Percentiles rank a stretch among this genome's conserved stretches.
phyloP scores from a whole-genome alignment of 2,888 invertebrate genomes.

The Lamellibrachia columna region DNA sequence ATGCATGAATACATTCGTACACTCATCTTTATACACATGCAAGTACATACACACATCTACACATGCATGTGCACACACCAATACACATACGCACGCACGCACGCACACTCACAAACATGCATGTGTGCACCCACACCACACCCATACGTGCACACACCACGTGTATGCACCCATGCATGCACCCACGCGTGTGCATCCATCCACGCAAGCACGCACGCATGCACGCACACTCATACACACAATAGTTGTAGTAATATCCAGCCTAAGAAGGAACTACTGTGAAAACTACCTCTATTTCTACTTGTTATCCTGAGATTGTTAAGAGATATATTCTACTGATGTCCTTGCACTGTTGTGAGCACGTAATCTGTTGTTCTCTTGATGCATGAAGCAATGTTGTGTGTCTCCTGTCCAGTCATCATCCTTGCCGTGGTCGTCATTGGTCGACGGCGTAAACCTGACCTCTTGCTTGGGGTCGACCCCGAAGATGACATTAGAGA shows the following conservation, averaged over 20 bases:
- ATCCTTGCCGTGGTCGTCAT: constrained; percentile 34
- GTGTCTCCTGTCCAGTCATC: constrained; percentile 31
- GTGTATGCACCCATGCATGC: too few relatives aligned
- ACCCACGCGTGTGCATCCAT: neutral
- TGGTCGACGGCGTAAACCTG: constrained; percentile 77
- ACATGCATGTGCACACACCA: too few relatives aligned
- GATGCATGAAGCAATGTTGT: neutral
- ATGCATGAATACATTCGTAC: neutral
- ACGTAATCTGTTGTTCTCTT: neutral
- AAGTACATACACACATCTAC: too few relatives aligned
- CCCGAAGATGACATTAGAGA: constrained; percentile 98
- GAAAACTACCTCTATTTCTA: too few relatives aligned
- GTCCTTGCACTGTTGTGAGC: too few relatives aligned
- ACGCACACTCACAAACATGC: neutral
- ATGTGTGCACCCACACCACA: neutral
- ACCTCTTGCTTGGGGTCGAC: constrained; percentile 92
- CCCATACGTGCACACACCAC: too few relatives aligned
- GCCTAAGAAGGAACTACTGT: too few relatives aligned
- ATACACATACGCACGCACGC: too few relatives aligned
- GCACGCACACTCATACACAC: neutral
- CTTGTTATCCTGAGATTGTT: too few relatives aligned
- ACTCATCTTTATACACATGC: too few relatives aligned
- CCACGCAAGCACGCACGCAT: neutral
- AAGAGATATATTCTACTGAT: too few relatives aligned
- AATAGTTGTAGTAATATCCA: too few relatives aligned